Percentiles rank a stretch among this genome's conserved stretches.
Conservation (phyloP, 1,140 invertebrate genomes). For the Stegodyphus dumicola region DNA sequence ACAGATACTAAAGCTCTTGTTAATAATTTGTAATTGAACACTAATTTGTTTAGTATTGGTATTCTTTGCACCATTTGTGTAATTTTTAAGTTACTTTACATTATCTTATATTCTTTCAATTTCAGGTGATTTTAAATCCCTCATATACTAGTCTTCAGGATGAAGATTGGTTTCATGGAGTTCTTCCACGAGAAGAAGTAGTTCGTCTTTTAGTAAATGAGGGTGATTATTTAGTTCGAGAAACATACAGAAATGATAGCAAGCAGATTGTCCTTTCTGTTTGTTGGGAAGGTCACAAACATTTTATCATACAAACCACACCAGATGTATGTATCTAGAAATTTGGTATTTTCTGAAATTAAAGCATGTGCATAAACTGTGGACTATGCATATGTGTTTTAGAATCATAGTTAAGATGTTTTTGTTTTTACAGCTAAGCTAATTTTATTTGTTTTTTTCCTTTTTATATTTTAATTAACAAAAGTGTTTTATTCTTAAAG, state of each 20-base stretch:
- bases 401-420: too few relatives aligned
- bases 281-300: constrained; percentile 93
- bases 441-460: too few relatives aligned
- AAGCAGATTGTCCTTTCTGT: constrained; percentile 91
- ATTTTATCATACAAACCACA: constrained; percentile 97
- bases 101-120: not conserved
- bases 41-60: too few relatives aligned
- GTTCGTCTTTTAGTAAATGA: constrained; percentile 87
- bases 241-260: constrained; percentile 92
- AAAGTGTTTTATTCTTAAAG: too few relatives aligned
- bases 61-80: not conserved
- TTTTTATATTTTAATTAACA: too few relatives aligned
- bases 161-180: constrained; percentile 98
- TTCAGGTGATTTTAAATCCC: constrained; percentile 46
- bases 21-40: too few relatives aligned
- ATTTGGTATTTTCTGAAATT: not conserved
- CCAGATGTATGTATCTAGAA: constrained; percentile 75
- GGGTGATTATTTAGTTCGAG: constrained; percentile 93
- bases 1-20: too few relatives aligned
- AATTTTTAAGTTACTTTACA: not conserved
- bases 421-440: too few relatives aligned
- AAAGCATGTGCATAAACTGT: too few relatives aligned
- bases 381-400: too few relatives aligned
- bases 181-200: constrained; percentile 94
- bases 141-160: constrained; percentile 69